Base-by-base conservation (phyloP, 2,888 invertebrate species). In the Trisateles emortualis region DNA sequence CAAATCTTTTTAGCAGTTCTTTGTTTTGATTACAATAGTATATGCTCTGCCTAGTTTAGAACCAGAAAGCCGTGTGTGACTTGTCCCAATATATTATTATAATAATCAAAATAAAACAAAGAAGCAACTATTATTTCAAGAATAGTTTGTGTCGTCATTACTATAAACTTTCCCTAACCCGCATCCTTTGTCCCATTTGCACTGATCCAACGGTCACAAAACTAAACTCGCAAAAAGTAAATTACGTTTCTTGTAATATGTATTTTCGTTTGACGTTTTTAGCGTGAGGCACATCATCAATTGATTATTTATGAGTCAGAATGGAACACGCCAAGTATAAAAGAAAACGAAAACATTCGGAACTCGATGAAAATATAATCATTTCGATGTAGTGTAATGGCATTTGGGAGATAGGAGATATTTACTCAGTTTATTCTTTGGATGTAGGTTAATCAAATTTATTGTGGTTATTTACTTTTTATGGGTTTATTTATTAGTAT, bases 291-390 rank as follows among this genome's bases (percentile, higher is more conserved):
- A 68, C 67, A 74, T 62, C 59, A 56, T 55, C 65, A 61, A 77
- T 78, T 74, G 73, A 74, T 78, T 78, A 78, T 78, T 75, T 76
- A 78, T 77, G 70, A 77, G 67, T 63, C 52, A 52, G 39, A 48
- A 56, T 55, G 52, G 39, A 30, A 45, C 51, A 55, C 52, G 56
- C 58, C 56, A 52, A 51, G 57, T 70, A 64, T 70, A 61, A 51
- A 44, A 46, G 40, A 47, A 49, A 64, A 52, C 47, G 26, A 24
- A 32, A 51, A 36, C 40, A 52, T 50, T 65, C n/a, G 11, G 48
- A 30, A 35, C 52, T 41, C 43, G 43, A 49, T 57, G 52, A 62
- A 65, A 60, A 65, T 59, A 58, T 61, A 61, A 65, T 60, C 55
- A 40, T 59, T 49, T 8, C 44, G 13, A 39, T 49, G 39, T 54